Conservation (phyloP, 2,888 invertebrate species). For the Ecliptopera silaceata region DNA sequence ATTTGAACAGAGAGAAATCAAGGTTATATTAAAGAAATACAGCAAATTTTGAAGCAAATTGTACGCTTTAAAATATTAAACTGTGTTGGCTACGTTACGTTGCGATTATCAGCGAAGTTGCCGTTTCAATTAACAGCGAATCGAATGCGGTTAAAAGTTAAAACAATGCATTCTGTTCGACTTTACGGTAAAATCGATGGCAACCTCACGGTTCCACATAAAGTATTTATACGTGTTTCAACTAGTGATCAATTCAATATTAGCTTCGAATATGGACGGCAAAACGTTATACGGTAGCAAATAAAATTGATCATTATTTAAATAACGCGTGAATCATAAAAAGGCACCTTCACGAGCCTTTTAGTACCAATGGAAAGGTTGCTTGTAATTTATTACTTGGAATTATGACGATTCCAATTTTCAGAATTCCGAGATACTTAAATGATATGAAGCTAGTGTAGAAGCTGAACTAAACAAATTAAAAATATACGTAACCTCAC, state of each 20-base stretch:
- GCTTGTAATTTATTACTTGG: not conserved
- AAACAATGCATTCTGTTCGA: constrained; percentile 44
- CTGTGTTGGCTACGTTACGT: not conserved
- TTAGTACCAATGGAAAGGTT: constrained; percentile 7
- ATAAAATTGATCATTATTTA: not conserved
- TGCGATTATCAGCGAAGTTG: too few relatives aligned
- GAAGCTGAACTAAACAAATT: constrained; percentile 1
- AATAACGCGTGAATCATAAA: not conserved
- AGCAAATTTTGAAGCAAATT: too few relatives aligned
- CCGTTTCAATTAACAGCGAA: not conserved
- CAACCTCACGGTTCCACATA: constrained; percentile 46
- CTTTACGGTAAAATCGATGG: constrained; percentile 63
- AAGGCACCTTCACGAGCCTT: constrained; percentile 3
- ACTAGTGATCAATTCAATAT: constrained; percentile 35
- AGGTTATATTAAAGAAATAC: not conserved
- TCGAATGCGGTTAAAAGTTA: constrained; percentile 13
- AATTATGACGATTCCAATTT: constrained; percentile 1
- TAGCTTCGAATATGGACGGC: constrained; percentile 17
- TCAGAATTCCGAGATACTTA: constrained; percentile 4
- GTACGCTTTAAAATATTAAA: not conserved
- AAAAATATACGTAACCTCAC: constrained; percentile 22
- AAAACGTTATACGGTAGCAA: constrained; percentile 24
- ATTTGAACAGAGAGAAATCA: constrained; percentile 4
- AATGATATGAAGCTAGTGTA: constrained; percentile 1
- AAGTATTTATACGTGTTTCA: constrained; percentile 48